phyloP scores from a whole-genome alignment of 2,797 vertebrate species.

The Hemitrygon akajei region DNA sequence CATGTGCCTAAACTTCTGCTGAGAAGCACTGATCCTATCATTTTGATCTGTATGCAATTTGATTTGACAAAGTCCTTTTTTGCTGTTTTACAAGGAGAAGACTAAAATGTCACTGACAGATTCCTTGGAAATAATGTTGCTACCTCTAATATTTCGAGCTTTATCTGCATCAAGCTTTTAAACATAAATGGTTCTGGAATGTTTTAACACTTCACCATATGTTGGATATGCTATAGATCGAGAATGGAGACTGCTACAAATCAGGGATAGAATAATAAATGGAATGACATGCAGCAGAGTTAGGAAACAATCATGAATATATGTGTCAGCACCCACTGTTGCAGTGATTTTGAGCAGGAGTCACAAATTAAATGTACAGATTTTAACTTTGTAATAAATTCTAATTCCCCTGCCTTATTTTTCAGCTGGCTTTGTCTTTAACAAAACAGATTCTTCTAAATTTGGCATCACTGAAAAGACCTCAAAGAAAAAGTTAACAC shows the following conservation, averaged over 20 bases:
- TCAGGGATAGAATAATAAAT: neutral
- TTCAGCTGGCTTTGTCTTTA: neutral
- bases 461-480: neutral
- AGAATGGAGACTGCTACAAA: neutral
- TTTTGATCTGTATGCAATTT: neutral
- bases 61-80: neutral
- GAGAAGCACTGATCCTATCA: neutral
- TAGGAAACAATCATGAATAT: neutral
- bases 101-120: neutral
- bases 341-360: neutral
- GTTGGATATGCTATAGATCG: neutral
- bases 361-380: neutral
- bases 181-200: neutral
- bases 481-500: neutral
- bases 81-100: neutral
- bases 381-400: neutral
- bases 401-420: neutral
- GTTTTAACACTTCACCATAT: neutral
- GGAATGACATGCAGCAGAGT: neutral
- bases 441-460: neutral
- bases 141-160: neutral
- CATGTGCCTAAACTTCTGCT: neutral
- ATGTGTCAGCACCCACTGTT: neutral
- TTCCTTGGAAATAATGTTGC: neutral
- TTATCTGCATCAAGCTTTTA: neutral